phyloP scores from a whole-genome alignment of 2,888 invertebrate genomes.

The Microctonus hyperodae region DNA sequence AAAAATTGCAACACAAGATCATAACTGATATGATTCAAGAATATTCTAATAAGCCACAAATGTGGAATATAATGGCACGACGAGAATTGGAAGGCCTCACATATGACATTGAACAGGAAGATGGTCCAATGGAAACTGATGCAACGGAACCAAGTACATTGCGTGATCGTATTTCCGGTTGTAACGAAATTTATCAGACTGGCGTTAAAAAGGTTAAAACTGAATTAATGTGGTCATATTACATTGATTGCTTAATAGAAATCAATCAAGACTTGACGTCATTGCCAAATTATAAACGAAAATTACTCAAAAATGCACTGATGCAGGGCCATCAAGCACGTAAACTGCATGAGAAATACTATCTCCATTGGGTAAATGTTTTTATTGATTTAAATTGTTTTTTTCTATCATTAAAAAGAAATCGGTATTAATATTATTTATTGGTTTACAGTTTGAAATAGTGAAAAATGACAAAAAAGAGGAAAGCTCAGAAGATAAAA shows the following conservation, averaged over 20 bases:
- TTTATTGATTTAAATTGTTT: no score
- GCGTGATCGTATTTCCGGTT: conserved; percentile 63
- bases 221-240: conserved; percentile 67
- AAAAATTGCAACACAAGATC: conserved; percentile 67
- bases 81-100: conserved; percentile 66
- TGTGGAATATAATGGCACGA: conserved; percentile 71
- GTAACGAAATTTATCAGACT: conserved; percentile 65
- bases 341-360: conserved; percentile 65
- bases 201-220: conserved; percentile 65
- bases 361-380: conserved; percentile 62
- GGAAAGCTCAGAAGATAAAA: conserved; percentile 47
- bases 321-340: conserved; percentile 64
- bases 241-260: conserved; percentile 68
- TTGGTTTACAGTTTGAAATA: conserved; percentile 51
- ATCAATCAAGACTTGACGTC: conserved; percentile 64
- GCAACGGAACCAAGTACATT: conserved; percentile 50
- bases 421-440: neutral
- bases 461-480: conserved; percentile 46
- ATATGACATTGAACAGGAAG: conserved; percentile 46
- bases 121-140: conserved; percentile 46
- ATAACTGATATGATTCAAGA: conserved; percentile 65
- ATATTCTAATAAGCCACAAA: conserved; percentile 65
- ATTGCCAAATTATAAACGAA: conserved; percentile 64
- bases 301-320: conserved; percentile 65
- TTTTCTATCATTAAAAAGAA: neutral